Evolutionary conservation across 2,113 vertebrate species (phyloP).

Genomic region (Anolis sagrei): DNA sequence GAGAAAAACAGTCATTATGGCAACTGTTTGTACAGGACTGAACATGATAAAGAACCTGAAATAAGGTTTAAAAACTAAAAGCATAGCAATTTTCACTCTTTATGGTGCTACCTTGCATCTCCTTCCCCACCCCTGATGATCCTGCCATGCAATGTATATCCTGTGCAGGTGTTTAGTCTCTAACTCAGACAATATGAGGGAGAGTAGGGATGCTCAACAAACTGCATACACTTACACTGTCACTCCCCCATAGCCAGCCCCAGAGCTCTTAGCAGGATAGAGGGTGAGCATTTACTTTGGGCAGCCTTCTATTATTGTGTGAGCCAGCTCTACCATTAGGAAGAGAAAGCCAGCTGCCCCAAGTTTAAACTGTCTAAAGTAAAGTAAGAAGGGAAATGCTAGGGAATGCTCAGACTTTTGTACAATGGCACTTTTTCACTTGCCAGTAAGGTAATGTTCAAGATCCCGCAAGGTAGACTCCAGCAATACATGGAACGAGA

Average conservation of each 20-base stretch:
- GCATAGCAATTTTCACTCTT: conserved; percentile 28
- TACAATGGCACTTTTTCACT: no score
- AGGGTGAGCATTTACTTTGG: background rate
- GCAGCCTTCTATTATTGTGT: background rate
- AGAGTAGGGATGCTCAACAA: background rate
- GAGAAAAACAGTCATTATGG: conserved; percentile 72
- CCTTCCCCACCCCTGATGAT: background rate
- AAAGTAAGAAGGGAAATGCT: no score
- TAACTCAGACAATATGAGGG: background rate
- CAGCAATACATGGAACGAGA: no score
- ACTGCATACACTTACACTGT: background rate
- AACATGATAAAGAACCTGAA: conserved; percentile 65
- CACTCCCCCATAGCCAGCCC: background rate
- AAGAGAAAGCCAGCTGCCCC: background rate
- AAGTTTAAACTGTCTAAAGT: no score
- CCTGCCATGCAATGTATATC: background rate
- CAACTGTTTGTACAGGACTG: conserved; percentile 69
- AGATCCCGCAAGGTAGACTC: no score
- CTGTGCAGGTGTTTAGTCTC: background rate
- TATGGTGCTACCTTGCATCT: background rate
- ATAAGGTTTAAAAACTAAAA: conserved; percentile 47
- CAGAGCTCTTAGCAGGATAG: background rate
- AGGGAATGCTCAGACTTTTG: no score
- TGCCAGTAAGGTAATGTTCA: no score
- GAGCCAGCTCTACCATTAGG: background rate